Evolutionary conservation across 2,888 invertebrate species (phyloP).

Genomic region (Anthoptus insignis): DNA sequence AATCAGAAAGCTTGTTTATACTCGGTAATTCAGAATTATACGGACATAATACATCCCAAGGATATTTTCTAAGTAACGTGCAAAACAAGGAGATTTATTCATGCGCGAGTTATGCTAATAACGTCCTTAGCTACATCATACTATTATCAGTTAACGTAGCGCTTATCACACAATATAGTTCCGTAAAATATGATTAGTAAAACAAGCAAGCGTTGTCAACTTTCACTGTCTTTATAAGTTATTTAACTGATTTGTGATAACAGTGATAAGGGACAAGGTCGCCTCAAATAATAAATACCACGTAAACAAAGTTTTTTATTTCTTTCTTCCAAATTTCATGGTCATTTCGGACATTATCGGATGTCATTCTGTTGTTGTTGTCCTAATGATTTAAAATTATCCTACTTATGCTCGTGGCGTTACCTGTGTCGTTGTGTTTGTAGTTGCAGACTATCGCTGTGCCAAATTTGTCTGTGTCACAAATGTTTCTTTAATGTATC

Average conservation of each 20-base stretch:
- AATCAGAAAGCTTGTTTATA: too few relatives aligned
- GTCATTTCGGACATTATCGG: too few relatives aligned
- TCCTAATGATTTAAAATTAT: too few relatives aligned
- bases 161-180: slow-evolving; percentile 23
- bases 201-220: slow-evolving; percentile 17
- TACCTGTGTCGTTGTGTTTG: too few relatives aligned
- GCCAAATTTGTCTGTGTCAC: too few relatives aligned
- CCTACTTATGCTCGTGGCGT: too few relatives aligned
- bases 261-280: slow-evolving; percentile 26
- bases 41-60: slow-evolving; percentile 8
- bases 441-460: too few relatives aligned
- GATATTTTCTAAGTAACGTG: slow-evolving; percentile 10
- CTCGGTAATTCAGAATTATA: too few relatives aligned
- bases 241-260: slow-evolving; percentile 22
- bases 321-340: too few relatives aligned
- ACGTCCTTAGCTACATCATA: slow-evolving; percentile 13
- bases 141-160: slow-evolving; percentile 2
- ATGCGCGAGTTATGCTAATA: slow-evolving; percentile 19
- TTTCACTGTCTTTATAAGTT: slow-evolving; percentile 26
- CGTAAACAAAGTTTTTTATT: not conserved
- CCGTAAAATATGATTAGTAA: slow-evolving; percentile 22
- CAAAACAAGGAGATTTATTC: slow-evolving; percentile 20
- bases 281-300: not conserved
- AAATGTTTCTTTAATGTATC: too few relatives aligned
- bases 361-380: too few relatives aligned